phyloP scores from a whole-genome alignment of 2,888 invertebrate species.

The Parapristionchus giblindavisi region DNA sequence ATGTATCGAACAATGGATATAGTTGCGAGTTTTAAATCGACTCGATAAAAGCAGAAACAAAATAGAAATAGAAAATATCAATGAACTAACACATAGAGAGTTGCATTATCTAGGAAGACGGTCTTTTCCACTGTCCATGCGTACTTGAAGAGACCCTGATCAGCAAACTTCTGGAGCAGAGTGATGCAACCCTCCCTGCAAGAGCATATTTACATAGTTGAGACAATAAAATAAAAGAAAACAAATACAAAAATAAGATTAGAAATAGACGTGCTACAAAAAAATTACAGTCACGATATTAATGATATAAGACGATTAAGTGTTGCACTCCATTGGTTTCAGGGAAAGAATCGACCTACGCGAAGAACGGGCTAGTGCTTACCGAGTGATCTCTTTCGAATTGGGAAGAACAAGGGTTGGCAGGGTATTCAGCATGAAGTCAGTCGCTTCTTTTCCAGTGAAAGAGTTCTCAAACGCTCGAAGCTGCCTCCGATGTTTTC shows the following conservation, averaged over 20 bases:
- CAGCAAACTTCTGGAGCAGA: slow-evolving; percentile 33
- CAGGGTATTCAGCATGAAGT: slow-evolving; percentile 41
- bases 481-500: slow-evolving; percentile 39
- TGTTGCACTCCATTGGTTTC: too few relatives aligned
- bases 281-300: too few relatives aligned
- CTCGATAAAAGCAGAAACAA: neutral
- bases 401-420: slow-evolving; percentile 32
- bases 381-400: slow-evolving; percentile 30
- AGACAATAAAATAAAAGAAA: neutral
- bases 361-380: too few relatives aligned
- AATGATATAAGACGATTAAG: too few relatives aligned
- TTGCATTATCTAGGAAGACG: slow-evolving; percentile 32
- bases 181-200: slow-evolving; percentile 22
- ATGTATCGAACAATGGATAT: too few relatives aligned
- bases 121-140: slow-evolving; percentile 18
- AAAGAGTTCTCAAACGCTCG: slow-evolving; percentile 40
- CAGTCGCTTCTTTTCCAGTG: slow-evolving; percentile 46
- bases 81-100: slow-evolving; percentile 35
- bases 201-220: neutral
- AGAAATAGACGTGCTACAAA: too few relatives aligned
- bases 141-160: slow-evolving; percentile 24
- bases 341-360: too few relatives aligned
- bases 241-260: neutral
- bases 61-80: neutral
- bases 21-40: too few relatives aligned